Conservation (phyloP, 2,113 vertebrate species). For the Scomber colias region DNA sequence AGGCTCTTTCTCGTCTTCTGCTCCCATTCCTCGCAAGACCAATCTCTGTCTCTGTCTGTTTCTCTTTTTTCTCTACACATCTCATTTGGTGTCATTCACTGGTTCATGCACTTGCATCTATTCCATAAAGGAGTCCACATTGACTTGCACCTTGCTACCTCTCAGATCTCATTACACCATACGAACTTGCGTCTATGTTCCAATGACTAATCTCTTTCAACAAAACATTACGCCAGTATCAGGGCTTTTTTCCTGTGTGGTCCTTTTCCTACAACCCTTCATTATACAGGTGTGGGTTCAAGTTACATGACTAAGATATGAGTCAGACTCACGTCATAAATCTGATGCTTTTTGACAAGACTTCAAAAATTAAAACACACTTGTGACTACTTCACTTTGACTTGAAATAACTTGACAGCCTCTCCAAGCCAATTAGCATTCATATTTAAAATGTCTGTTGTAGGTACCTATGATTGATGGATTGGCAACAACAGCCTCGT, state of each 20-base stretch:
- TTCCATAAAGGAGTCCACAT: constrained; percentile 23
- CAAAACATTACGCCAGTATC: neutral
- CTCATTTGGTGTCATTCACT: constrained; percentile 36
- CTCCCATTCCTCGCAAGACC: constrained; percentile 69
- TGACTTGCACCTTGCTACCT: constrained; percentile 18
- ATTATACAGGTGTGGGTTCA: neutral
- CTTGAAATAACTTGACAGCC: neutral
- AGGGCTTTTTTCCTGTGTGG: neutral
- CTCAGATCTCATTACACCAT: constrained; percentile 30
- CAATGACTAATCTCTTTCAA: constrained; percentile 6
- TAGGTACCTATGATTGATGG: neutral
- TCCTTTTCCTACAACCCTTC: neutral
- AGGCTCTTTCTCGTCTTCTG: constrained; percentile 71
- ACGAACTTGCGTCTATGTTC: neutral
- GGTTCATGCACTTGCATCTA: constrained; percentile 11
- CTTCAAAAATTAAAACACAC: neutral
- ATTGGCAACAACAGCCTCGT: neutral
- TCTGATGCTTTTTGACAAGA: constrained; percentile 6
- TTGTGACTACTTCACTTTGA: too few species aligned
- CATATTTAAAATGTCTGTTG: neutral
- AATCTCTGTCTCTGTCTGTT: constrained; percentile 48
- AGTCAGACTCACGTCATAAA: neutral
- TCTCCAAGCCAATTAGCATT: neutral
- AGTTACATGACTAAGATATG: neutral
- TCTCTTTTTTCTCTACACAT: constrained; percentile 30